Evolutionary conservation across 2,113 vertebrate species (phyloP).

Genomic region (Sprattus sprattus): DNA sequence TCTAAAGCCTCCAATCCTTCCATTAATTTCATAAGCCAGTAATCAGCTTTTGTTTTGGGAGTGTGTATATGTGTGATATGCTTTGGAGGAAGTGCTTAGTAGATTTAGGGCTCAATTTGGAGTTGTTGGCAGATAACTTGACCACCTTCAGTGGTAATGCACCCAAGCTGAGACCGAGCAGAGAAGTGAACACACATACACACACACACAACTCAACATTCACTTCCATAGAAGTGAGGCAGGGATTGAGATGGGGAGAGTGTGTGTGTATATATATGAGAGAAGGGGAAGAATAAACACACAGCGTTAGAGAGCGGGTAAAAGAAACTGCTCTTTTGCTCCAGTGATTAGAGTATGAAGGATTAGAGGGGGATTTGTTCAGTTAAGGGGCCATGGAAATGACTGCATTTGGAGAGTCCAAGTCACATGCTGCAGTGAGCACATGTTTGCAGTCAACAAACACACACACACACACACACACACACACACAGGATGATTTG

Average conservation of each 20-base stretch:
- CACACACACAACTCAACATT: neutral
- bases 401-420: neutral
- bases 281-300: neutral
- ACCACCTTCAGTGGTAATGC: neutral
- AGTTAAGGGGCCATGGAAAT: neutral
- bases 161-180: neutral
- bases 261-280: neutral
- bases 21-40: neutral
- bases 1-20: neutral
- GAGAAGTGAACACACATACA: neutral
- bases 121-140: neutral
- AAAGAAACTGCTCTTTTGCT: neutral
- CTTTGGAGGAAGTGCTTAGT: neutral
- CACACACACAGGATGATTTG: neutral
- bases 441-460: neutral
- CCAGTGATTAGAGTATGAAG: neutral
- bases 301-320: neutral
- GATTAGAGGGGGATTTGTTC: neutral
- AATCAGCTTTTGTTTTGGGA: neutral
- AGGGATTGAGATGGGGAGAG: too few relatives aligned
- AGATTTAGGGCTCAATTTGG: neutral
- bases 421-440: neutral
- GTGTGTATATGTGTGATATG: neutral
- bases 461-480: slow-evolving; percentile 18
- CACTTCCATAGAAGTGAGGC: too few relatives aligned